A percentile compares a stretch with the other conserved stretches of the same genome.
These are phyloP conservation scores for Entomobrya proxima DNA, from an alignment of 2,888 invertebrate genomes.

Conservation along the genomic window DNA sequence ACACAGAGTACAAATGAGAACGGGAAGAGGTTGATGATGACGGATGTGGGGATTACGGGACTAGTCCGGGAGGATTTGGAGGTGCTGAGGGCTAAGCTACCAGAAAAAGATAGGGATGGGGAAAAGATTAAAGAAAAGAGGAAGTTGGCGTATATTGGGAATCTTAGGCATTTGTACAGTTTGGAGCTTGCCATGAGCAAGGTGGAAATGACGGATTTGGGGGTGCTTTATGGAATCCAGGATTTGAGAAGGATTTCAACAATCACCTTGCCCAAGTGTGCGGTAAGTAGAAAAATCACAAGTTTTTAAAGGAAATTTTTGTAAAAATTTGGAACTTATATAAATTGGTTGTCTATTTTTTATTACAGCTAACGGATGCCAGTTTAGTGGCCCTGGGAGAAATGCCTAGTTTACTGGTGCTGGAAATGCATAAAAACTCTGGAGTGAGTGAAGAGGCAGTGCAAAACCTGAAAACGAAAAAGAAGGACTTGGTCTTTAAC, in stretches of 20 bases:
- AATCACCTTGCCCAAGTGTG: constrained; percentile 59
- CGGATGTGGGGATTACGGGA: constrained; percentile 58
- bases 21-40: constrained; percentile 30
- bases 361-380: constrained; percentile 42
- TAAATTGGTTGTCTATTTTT: background rate
- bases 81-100: background rate
- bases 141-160: constrained; percentile 41
- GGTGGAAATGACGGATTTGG: constrained; percentile 42
- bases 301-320: background rate
- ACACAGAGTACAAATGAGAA: constrained; percentile 36
- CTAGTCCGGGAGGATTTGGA: constrained; percentile 17
- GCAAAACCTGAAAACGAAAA: constrained; percentile 22
- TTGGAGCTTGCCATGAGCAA: constrained; percentile 50
- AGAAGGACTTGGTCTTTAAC: constrained; percentile 54
- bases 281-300: background rate
- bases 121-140: background rate
- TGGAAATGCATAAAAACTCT: constrained; percentile 52
- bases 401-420: background rate
- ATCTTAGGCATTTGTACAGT: constrained; percentile 43
- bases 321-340: background rate
- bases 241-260: constrained; percentile 41
- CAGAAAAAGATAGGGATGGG: background rate
- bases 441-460: constrained; percentile 38
- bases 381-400: constrained; percentile 22
- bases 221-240: constrained; percentile 52